A percentile compares a stretch with the other conserved stretches of the same genome.
Evolutionary conservation across 1,140 invertebrate species (phyloP).

Genomic region (Bombus balteatus): DNA sequence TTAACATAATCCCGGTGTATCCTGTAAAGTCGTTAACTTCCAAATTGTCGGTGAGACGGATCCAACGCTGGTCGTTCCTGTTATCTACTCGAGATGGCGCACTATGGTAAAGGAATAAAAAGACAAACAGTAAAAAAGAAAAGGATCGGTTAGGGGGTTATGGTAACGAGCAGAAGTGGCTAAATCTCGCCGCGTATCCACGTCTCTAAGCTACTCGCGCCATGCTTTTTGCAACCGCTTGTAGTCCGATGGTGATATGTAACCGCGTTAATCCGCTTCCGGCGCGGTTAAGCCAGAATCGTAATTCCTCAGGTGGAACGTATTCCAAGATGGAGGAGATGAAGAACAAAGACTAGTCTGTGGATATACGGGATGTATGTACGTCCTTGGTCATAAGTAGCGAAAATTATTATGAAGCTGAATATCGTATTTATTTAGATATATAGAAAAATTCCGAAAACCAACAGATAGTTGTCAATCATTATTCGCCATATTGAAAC

Average conservation of each 20-base stretch:
- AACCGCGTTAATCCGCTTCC: constrained; percentile 45
- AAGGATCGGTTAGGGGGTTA: neutral
- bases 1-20: constrained; percentile 67
- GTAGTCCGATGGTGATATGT: constrained; percentile 25
- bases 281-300: constrained; percentile 9
- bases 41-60: constrained; percentile 54
- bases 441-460: too few species aligned
- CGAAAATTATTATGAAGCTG: neutral
- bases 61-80: neutral
- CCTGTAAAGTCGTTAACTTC: constrained; percentile 65
- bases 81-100: constrained; percentile 24
- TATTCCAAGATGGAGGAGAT: neutral
- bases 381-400: neutral
- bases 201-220: constrained; percentile 30
- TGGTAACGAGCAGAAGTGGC: constrained; percentile 18
- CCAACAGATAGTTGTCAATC: too few species aligned
- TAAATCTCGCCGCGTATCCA: constrained; percentile 31
- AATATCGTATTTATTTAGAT: neutral
- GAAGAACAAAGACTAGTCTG: neutral
- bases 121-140: neutral
- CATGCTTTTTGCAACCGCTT: neutral
- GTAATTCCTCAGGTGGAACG: constrained; percentile 17
- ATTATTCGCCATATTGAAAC: too few species aligned
- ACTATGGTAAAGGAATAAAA: neutral
- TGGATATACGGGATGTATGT: neutral